Evolutionary conservation across 1,140 invertebrate genomes (phyloP).

Genomic region (Tyrophagus putrescentiae): DNA sequence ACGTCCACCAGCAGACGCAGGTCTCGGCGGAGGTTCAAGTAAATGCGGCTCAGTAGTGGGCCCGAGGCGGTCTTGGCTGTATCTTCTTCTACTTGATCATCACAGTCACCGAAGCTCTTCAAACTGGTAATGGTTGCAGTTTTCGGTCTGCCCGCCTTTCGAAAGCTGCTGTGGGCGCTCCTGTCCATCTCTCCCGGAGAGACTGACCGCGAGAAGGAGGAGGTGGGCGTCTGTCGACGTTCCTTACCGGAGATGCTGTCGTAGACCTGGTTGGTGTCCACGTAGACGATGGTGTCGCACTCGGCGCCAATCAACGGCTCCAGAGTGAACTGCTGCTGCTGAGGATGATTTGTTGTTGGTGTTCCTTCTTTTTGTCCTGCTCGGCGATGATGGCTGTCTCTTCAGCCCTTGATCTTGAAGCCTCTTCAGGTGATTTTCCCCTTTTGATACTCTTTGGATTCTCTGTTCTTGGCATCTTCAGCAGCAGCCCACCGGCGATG

Average conservation of each 20-base stretch:
- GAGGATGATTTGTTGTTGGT: neutral
- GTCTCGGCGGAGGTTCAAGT: conserved; percentile 15
- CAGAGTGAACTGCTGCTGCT: neutral
- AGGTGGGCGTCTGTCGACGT: too few relatives aligned
- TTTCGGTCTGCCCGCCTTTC: too few relatives aligned
- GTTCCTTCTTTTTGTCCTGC: neutral
- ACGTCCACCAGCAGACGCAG: neutral
- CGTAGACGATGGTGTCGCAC: conserved; percentile 1
- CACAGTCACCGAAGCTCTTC: too few relatives aligned
- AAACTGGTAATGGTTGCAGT: too few relatives aligned
- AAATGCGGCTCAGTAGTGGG: too few relatives aligned
- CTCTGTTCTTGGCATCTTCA: conserved; percentile 9
- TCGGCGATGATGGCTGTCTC: neutral
- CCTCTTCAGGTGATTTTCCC: too few relatives aligned
- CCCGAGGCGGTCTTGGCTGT: too few relatives aligned
- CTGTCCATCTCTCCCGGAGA: too few relatives aligned
- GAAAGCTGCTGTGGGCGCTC: too few relatives aligned
- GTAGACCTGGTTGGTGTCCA: conserved; percentile 1
- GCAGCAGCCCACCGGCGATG: conserved; percentile 22
- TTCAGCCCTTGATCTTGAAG: neutral
- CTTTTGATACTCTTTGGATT: too few relatives aligned
- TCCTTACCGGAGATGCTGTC: neutral
- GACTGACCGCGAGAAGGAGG: too few relatives aligned
- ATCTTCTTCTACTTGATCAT: too few relatives aligned
- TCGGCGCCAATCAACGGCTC: neutral